These are phyloP conservation scores for Zaprionus kolodkinae DNA, from an alignment of 1,140 invertebrate genomes.

Conservation along the genomic window DNA sequence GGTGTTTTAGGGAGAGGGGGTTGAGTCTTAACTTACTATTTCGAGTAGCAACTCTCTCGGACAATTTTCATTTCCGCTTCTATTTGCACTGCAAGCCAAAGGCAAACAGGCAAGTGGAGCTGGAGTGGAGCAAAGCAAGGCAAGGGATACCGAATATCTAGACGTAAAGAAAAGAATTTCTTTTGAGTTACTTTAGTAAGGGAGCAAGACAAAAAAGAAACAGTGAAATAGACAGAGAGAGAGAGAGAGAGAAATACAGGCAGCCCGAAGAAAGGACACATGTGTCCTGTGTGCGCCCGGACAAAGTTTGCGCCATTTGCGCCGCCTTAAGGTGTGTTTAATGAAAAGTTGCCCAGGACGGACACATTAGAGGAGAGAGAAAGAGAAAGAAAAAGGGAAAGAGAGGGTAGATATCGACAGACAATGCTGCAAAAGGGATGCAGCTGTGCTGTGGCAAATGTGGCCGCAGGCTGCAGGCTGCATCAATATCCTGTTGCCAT, in stretches of 20 bases:
- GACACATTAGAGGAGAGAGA: conserved; percentile 18
- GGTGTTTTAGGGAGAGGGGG: no score
- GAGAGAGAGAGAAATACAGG: not conserved
- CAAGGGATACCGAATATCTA: conserved; percentile 37
- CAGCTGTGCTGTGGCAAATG: conserved; percentile 41
- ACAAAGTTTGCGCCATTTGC: conserved; percentile 65
- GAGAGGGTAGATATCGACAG: conserved; percentile 43
- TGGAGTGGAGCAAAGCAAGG: not conserved
- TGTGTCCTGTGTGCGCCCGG: conserved; percentile 44
- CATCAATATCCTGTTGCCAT: conserved; percentile 73
- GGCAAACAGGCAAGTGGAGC: conserved; percentile 26
- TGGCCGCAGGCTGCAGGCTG: conserved; percentile 45
- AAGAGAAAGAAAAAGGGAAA: not conserved
- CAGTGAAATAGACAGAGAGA: not conserved
- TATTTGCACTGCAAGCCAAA: conserved; percentile 60
- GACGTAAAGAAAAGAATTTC: conserved; percentile 62
- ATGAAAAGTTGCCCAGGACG: conserved; percentile 61
- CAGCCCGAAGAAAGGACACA: conserved; percentile 39
- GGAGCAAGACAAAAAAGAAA: conserved; percentile 19
- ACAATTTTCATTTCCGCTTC: conserved; percentile 70
- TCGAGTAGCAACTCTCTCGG: conserved; percentile 38
- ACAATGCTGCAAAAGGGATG: conserved; percentile 58
- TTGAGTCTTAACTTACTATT: conserved; percentile 59
- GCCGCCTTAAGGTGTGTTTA: conserved; percentile 68
- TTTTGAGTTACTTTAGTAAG: conserved; percentile 64